These are phyloP conservation scores for Myrmecophaga tridactyla DNA, from an alignment of 2,113 vertebrate species.

Conservation along the genomic window DNA sequence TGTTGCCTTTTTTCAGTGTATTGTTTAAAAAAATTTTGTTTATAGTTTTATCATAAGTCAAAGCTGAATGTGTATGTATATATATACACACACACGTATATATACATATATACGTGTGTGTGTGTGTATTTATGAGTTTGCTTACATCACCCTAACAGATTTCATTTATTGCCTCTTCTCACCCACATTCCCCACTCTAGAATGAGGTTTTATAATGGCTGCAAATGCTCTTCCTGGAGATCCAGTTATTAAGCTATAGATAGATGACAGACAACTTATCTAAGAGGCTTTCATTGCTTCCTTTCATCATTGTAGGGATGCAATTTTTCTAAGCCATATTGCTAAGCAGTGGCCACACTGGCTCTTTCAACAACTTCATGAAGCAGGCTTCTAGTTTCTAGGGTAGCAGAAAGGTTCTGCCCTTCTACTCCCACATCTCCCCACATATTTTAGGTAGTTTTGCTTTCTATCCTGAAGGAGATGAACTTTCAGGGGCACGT, in stretches of 20 bases:
- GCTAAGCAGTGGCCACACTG: background rate
- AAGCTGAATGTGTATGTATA: background rate
- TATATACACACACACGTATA: background rate
- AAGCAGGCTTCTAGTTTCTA: background rate
- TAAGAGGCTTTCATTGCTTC: background rate
- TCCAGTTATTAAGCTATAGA: background rate
- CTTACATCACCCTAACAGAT: background rate
- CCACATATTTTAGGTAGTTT: background rate
- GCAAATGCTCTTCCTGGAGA: background rate
- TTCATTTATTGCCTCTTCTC: background rate
- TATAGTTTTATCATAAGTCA: background rate
- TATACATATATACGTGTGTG: no score
- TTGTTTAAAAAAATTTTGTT: slow-evolving; percentile 21
- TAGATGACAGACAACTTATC: background rate
- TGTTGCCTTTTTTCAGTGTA: background rate
- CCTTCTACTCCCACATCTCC: background rate
- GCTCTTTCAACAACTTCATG: background rate
- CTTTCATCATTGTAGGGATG: background rate
- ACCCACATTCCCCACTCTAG: background rate
- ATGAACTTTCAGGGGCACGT: background rate
- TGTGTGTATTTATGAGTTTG: background rate
- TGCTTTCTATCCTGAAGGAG: background rate
- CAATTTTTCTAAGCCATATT: background rate
- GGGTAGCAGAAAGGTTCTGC: background rate
- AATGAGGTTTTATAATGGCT: background rate